Conservation (phyloP, 2,888 invertebrate species). For the Chelonus formosanus region DNA sequence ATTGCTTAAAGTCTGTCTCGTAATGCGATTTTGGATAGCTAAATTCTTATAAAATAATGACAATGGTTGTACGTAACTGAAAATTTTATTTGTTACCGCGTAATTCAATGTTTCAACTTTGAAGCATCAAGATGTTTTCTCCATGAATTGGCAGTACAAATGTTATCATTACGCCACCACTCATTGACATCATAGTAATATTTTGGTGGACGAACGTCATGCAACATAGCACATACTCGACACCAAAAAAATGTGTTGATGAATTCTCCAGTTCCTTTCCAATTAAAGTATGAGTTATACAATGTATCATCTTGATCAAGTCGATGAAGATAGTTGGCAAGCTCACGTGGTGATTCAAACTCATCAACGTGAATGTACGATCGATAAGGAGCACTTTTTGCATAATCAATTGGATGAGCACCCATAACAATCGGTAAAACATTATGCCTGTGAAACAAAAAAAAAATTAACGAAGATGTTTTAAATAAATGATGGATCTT, state of each 20-base stretch:
- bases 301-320: slow-evolving; percentile 87
- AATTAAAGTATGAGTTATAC: slow-evolving; percentile 94
- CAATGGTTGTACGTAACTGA: too few species aligned
- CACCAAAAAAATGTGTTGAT: slow-evolving; percentile 97
- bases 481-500: not conserved
- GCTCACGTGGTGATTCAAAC: slow-evolving; percentile 84
- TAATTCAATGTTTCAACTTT: not conserved
- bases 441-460: slow-evolving; percentile 71
- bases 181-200: slow-evolving; percentile 86
- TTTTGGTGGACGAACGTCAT: slow-evolving; percentile 71
- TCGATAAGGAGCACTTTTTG: slow-evolving; percentile 84
- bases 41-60: too few species aligned
- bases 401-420: slow-evolving; percentile 90
- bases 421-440: slow-evolving; percentile 97
- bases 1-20: too few species aligned
- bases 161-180: slow-evolving; percentile 89
- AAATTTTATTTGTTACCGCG: too few species aligned
- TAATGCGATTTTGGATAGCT: too few species aligned
- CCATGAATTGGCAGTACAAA: slow-evolving; percentile 82
- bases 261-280: slow-evolving; percentile 95
- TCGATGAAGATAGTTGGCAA: slow-evolving; percentile 86
- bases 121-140: slow-evolving; percentile 55
- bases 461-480: slow-evolving; percentile 1
- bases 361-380: slow-evolving; percentile 97
- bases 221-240: slow-evolving; percentile 85